Evolutionary conservation across 1,140 invertebrate species (phyloP), one percentile per base, ranked within the genome.

Genomic region (Danaus melanippus): DNA sequence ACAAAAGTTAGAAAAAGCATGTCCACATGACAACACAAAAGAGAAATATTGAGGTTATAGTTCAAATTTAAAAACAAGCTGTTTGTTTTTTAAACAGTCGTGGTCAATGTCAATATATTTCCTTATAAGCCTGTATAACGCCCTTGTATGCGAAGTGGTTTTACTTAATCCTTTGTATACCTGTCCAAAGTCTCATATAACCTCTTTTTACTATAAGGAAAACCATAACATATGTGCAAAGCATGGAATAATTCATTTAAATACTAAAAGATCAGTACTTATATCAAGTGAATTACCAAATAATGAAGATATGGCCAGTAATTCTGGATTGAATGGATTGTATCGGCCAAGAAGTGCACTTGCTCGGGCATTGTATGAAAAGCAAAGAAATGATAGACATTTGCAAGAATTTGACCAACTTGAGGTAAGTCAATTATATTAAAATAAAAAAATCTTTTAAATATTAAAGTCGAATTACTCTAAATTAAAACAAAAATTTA

Each of bases 351-450:
- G 92, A 66, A 91, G 92, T 62, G 90, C 90, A 56, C 77, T 93
- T 39, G 91, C 92, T 21, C 82, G 92, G 63, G 86, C 92, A 40
- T 78, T 93, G 6, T 93, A 92, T 83, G 89, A 92, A 63, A 92
- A 92, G 74, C 91, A 92, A 62, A 75, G 87, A 50, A 90, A 90
- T 62, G 92, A 93, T 74, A 88, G 91, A 67, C 84, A 89, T 57
- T 87, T 93, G 1, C 86, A 89, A 58, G 78, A 85, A 15, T 88
- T 92, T 67, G 91, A 93, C 72, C 91, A 92, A 70, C 87, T 84
- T 50, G 87, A 91, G 89, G 92, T 92, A 79, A 90, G 90, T 72
- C 8, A 47, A 32, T 32, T 32, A 32, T 32, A 32, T 32, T 7
- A 32, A 15, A 15, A 15, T n/a, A 32, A 32, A 32, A 32, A 5